Evolutionary conservation across 2,888 invertebrate species (phyloP).

Genomic region (Drosophila austrosaltans): DNA sequence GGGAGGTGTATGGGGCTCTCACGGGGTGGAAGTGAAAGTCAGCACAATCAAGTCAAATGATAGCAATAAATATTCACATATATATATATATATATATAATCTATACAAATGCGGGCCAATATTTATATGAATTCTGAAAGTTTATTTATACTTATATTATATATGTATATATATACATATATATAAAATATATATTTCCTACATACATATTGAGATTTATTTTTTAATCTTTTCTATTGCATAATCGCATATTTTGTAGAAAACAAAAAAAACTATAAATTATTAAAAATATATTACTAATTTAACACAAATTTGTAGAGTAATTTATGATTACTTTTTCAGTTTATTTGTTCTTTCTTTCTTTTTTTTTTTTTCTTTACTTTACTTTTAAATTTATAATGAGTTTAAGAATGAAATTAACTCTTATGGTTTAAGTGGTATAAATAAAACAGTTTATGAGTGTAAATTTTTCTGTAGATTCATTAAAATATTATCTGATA

Average conservation of each 20-base stretch:
- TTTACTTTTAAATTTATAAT: background rate
- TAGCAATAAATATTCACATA: slow-evolving; percentile 50
- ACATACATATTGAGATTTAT: too few relatives aligned
- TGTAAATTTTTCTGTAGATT: too few relatives aligned
- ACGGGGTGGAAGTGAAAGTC: slow-evolving; percentile 8
- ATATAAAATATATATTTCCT: too few relatives aligned
- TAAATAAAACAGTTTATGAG: too few relatives aligned
- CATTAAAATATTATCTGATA: too few relatives aligned
- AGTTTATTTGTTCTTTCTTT: too few relatives aligned
- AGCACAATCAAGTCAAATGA: slow-evolving; percentile 53
- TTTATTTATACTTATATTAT: background rate
- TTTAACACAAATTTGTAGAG: too few relatives aligned
- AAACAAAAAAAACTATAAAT: background rate
- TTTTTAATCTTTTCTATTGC: too few relatives aligned
- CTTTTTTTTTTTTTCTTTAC: too few relatives aligned
- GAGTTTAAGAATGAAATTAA: background rate
- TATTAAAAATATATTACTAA: background rate
- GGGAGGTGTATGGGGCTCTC: background rate
- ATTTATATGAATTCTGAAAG: background rate
- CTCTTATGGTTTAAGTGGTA: too few relatives aligned
- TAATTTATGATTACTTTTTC: too few relatives aligned
- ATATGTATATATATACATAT: too few relatives aligned
- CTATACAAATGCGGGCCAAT: background rate
- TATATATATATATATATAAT: background rate
- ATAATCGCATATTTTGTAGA: background rate